Evolutionary conservation across 2,888 invertebrate genomes (phyloP), one percentile per base, ranked within the genome.

Genomic region (Pollenia angustigena): DNA sequence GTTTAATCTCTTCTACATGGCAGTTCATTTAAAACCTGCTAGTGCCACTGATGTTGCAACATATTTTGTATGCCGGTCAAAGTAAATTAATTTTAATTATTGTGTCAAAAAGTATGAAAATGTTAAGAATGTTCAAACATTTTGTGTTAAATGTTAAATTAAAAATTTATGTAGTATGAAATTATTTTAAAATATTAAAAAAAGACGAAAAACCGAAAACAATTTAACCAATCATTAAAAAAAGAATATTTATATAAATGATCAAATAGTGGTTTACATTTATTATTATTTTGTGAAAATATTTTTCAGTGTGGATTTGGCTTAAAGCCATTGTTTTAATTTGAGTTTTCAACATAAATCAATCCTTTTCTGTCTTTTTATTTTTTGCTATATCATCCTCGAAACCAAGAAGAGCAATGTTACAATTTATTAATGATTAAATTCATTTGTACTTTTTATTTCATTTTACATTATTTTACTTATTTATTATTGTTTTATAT

Each of bases 71-170:
- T n/a, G 16, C 12, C 40, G 16, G 46, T n/a, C 50, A 10, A 40
- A 48, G n/a, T 54, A 54, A 54, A 71, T 60, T 60, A n/a, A 74
- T 48, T 74, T 48, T 60, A 60, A 74, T 74, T 74, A 74, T 32
- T 46, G 11, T 74, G 74, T 74, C 60, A 60, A 60, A 52, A 60
- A 23, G 60, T 32, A 50, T 48, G 7, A 32, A 72, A 58, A 58
- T 48, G n/a, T 74, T 32, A 40, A 74, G 32, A 52, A 74, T 46
- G 32, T 48, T 58, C n/a, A 72, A 72, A 48, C 58, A 48, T 44
- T 54, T 44, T 44, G 16, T 71, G 44, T 54, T 71, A 54, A 42
- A 71, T 71, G 42, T 18, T 32, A 12, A 48, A 23, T 32, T 46
- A 32, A 68, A 23, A 32, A 4, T 11, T 68, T 50, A 23, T 48